These are phyloP conservation scores for Holothuria leucospilota DNA, from an alignment of 53 echinoderm and acorn worm genomes.

Conservation along the genomic window DNA sequence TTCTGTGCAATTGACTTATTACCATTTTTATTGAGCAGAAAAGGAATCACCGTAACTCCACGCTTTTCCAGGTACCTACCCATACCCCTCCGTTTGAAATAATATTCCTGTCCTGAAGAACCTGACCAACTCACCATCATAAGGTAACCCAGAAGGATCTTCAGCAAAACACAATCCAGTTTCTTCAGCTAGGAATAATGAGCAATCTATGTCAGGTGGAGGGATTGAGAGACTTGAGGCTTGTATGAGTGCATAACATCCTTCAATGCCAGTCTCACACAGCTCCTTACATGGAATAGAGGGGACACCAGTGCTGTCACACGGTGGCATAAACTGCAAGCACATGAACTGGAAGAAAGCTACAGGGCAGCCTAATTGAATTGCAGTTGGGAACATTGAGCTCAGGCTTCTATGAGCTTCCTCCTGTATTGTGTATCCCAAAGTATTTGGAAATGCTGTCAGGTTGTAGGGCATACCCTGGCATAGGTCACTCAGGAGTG, in stretches of 20 bases:
- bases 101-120: too few relatives aligned
- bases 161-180: too few relatives aligned
- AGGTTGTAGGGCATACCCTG: constrained; percentile 17
- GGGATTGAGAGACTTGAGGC: background rate
- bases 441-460: background rate
- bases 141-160: too few relatives aligned
- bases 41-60: too few relatives aligned
- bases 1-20: too few relatives aligned
- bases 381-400: background rate
- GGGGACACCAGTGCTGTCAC: background rate
- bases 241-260: background rate
- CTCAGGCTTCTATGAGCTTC: background rate
- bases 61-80: too few relatives aligned
- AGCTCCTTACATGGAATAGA: background rate
- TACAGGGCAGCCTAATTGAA: constrained; percentile 10
- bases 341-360: constrained; percentile 35
- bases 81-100: too few relatives aligned
- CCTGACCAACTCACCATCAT: too few relatives aligned
- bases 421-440: constrained; percentile 9
- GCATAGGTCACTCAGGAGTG: background rate
- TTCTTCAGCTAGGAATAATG: too few relatives aligned
- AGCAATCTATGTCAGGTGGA: too few relatives aligned
- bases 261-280: constrained; percentile 11
- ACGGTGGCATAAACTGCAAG: constrained; percentile 25
- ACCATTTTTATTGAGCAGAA: too few relatives aligned